A percentile compares a stretch with the other conserved stretches of the same genome.
These are phyloP conservation scores for Caenorhabditis elegans DNA, from an alignment of 1,140 invertebrate genomes.

Conservation along the genomic window WBcel235 BX284602.5:12210501-12211000, in stretches of 20 bases:
- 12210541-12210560: too few species aligned
- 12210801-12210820: not conserved
- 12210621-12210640: too few species aligned
- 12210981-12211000: not conserved
- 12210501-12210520: too few species aligned
- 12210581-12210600: too few species aligned
- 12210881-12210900: not conserved
- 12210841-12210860: slow-evolving; percentile 6
- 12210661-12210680: too few species aligned
- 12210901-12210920: not conserved
- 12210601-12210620: too few species aligned
- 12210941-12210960: not conserved
- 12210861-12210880: not conserved
- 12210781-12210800: not conserved
- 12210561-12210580: too few species aligned
- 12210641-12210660: too few species aligned
- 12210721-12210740: too few species aligned
- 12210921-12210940: slow-evolving; percentile 22
- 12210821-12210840: not conserved
- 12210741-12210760: not conserved
- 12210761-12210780: not conserved
- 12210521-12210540: too few species aligned
- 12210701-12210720: too few species aligned
- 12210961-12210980: not conserved
- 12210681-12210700: too few species aligned